Evolutionary conservation across 1,140 invertebrate species (phyloP), one percentile per base, ranked within the genome.

Genomic region (Drosophila dunni): DNA sequence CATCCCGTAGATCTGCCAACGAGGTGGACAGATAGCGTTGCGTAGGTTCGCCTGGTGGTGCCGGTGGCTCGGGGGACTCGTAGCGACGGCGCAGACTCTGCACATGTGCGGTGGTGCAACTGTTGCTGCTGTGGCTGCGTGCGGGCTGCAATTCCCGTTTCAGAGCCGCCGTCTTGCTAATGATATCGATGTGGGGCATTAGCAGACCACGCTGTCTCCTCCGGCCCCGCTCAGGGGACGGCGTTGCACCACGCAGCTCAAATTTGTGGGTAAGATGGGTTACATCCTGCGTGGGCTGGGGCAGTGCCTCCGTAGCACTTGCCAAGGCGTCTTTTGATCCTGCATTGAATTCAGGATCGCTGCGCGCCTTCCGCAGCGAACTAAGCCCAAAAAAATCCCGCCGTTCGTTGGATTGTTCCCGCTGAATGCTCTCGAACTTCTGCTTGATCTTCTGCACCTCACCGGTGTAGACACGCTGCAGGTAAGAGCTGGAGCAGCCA

Each of bases 111-210:
- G n/a, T 48, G 17, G 57, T 54, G 17, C 65, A 63, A 42, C 86
- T 94, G 94, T 75, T 92, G 83, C 58, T 93, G 92, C 78, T 92
- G 15, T 70, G 75, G 48, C 77, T 91, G 34, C 82, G 92, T 88
- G 89, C 93, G 79, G 56, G 17, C 11, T 77, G 46, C 13, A 79
- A 58, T 7, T 93, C 93, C 11, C 93, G 93, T 45, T 96, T 95
- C 40, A 97, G 91, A 4, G 94, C 94, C 0, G 96, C 96, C 20
- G 96, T 95, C 92, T 97, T 97, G 81, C 96, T 97, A 73, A 97
- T 97, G 1, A 97, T 95, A 84, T 98, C 97, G 38, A 97, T 97
- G 81, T 96, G 96, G 0, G 97, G 97, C 96, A 97, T 97, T 50
- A 95, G 95, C 4, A 96, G 93, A 56, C 93, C 93, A 29, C 94